Evolutionary conservation across 2,797 vertebrate genomes (phyloP), one percentile per base, ranked within the genome.

Genomic region (Enteromius anoplus): DNA sequence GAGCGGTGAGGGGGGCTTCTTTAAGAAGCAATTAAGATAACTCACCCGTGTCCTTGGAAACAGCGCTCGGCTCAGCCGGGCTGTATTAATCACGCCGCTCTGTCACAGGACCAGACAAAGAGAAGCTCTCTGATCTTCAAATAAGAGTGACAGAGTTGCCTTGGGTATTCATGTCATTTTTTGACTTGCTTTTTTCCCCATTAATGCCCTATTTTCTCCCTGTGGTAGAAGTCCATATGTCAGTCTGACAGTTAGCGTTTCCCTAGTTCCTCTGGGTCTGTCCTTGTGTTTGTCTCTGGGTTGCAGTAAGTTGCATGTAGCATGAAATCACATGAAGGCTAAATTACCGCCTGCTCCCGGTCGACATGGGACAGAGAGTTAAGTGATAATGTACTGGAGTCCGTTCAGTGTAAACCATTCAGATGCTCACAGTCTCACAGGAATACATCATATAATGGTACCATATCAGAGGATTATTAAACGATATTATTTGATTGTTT

Each of bases 1-100:
- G 47, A 75, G 45, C 8, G 10, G 14, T 4, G 32, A 49, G 79
- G 49, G 42, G 37, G 60, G 23, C 69, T 82, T 60, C 80, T 83
- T 85, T 76, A 77, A 85, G 73, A 83, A 62, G 58, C 51, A 64
- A 47, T 83, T 78, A 75, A 81, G 69, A 49, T 75, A 23, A 60
- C 65, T 85, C 47, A 77, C 51, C 53, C 14, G 51, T 58, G 65
- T 76, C 75, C 23, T 55, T 81, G 66, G 37, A 66, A 75, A 66
- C 55, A 11, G 76, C 7, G 11, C n/a, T 75, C 32, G 15, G 4
- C 77, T 29, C 34, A 42, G 60, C 21, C 26, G 12, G 17, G 40
- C 29, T 4, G 2, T 68, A 55, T 80, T 80, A 75, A 79, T 80
- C 77, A 49, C 6, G 11, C 5, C 21, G 17, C 47, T 75, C 77